Conservation (phyloP, 2,113 vertebrate species). For the Notechis scutatus region DNA sequence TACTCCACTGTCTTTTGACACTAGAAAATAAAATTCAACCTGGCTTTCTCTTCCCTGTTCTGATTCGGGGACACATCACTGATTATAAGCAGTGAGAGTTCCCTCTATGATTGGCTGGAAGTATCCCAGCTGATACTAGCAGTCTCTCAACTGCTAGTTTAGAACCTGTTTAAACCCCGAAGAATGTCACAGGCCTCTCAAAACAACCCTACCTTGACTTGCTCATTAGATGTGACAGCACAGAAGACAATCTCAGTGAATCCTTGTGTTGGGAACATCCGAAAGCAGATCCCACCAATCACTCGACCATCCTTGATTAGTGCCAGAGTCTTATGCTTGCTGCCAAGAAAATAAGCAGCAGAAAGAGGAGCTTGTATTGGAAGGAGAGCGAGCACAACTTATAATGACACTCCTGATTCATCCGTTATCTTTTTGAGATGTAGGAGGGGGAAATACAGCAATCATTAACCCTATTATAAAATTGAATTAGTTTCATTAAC, state of each 20-base stretch:
- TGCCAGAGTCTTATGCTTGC: constrained; percentile 97
- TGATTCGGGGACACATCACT: background rate
- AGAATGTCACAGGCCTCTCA: background rate
- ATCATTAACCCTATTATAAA: no score
- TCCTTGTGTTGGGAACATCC: constrained; percentile 98
- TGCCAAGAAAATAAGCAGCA: constrained; percentile 44
- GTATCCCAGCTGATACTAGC: background rate
- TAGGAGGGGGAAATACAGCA: background rate
- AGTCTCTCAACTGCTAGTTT: background rate
- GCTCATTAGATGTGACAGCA: constrained; percentile 96
- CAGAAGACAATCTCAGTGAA: constrained; percentile 99
- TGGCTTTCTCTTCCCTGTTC: background rate
- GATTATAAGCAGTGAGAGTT: background rate
- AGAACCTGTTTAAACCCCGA: background rate
- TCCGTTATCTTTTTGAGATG: background rate
- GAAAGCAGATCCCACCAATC: constrained; percentile 97
- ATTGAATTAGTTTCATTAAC: background rate
- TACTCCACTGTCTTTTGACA: background rate
- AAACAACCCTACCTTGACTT: constrained; percentile 85
- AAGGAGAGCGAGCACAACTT: no score
- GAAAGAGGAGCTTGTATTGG: background rate
- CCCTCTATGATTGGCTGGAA: background rate
- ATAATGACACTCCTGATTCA: background rate
- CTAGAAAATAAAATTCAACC: background rate
- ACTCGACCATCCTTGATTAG: constrained; percentile 97